Evolutionary conservation across 2,888 invertebrate species (phyloP).

Genomic region (Heliconius charithonia): DNA sequence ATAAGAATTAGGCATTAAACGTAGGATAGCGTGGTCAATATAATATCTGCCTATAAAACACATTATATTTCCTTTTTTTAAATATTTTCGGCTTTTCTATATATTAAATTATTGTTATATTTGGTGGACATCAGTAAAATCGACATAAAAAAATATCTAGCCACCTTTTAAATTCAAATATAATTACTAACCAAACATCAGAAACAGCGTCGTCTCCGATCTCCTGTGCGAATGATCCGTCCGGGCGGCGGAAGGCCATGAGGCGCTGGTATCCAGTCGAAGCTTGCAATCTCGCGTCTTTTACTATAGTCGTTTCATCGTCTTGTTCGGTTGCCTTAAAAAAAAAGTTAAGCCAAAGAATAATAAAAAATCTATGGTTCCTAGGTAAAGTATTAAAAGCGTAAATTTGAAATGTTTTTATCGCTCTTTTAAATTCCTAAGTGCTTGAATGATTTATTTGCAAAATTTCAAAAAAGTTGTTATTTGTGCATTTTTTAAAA

Average conservation of each 20-base stretch:
- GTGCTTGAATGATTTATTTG: no score
- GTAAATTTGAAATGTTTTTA: no score
- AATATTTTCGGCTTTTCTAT: no score
- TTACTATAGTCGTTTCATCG: conserved; percentile 67
- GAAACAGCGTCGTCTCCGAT: conserved; percentile 84
- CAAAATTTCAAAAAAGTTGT: no score
- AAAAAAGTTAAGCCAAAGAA: not conserved
- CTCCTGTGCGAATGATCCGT: conserved; percentile 94
- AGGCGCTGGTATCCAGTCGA: conserved; percentile 96
- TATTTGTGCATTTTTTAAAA: no score
- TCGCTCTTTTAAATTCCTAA: no score
- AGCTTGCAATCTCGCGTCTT: conserved; percentile 85
- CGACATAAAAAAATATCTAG: not conserved
- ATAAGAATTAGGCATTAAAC: no score
- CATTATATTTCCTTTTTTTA: no score
- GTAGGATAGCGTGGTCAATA: no score
- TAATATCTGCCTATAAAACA: no score
- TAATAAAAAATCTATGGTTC: not conserved
- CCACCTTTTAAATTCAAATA: not conserved
- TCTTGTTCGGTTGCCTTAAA: conserved; percentile 72
- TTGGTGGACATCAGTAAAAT: not conserved
- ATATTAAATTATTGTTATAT: no score
- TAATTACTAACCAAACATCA: conserved; percentile 89
- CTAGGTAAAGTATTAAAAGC: no score
- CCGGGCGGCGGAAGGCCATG: conserved; percentile 91